Percentiles rank a stretch among this genome's conserved stretches.
Conservation (phyloP, 2,888 invertebrate species). For the Nephrocerus scutellatus region DNA sequence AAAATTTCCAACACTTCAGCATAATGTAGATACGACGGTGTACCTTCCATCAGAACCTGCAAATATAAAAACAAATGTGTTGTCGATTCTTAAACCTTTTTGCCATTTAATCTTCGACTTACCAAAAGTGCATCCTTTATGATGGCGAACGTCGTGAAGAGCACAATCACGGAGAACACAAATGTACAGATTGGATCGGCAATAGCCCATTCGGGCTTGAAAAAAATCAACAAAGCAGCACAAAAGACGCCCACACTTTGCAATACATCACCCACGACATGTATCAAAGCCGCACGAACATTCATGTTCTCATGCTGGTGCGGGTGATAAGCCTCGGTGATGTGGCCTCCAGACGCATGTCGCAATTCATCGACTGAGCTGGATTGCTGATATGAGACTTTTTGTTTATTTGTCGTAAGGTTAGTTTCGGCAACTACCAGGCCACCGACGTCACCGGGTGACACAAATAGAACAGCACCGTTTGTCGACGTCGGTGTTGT, state of each 20-base stretch:
- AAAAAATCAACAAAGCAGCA: conserved; percentile 87
- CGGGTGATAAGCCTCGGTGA: too few relatives aligned
- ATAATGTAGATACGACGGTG: conserved; percentile 68
- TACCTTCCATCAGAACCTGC: conserved; percentile 87
- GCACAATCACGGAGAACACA: conserved; percentile 85
- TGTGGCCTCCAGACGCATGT: too few relatives aligned
- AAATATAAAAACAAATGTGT: too few relatives aligned
- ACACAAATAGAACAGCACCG: too few relatives aligned
- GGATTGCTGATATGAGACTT: conserved; percentile 40
- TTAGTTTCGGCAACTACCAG: too few relatives aligned
- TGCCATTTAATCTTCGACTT: conserved; percentile 47
- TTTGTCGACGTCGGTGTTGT: too few relatives aligned
- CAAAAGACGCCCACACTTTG: conserved; percentile 90
- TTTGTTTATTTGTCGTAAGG: too few relatives aligned
- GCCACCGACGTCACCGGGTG: too few relatives aligned
- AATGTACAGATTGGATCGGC: conserved; percentile 98
- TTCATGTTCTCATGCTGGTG: too few relatives aligned
- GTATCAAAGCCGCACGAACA: conserved; percentile 92
- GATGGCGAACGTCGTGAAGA: conserved; percentile 87
- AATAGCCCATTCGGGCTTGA: conserved; percentile 80
- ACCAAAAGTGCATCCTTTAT: conserved; percentile 84
- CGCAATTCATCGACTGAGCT: conserved; percentile 28
- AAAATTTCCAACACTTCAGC: conserved; percentile 79
- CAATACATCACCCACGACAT: conserved; percentile 92
- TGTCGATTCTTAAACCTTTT: too few relatives aligned